Base-by-base conservation (phyloP, 2,113 vertebrate genomes). In the Cyanoramphus novaezelandiae region DNA sequence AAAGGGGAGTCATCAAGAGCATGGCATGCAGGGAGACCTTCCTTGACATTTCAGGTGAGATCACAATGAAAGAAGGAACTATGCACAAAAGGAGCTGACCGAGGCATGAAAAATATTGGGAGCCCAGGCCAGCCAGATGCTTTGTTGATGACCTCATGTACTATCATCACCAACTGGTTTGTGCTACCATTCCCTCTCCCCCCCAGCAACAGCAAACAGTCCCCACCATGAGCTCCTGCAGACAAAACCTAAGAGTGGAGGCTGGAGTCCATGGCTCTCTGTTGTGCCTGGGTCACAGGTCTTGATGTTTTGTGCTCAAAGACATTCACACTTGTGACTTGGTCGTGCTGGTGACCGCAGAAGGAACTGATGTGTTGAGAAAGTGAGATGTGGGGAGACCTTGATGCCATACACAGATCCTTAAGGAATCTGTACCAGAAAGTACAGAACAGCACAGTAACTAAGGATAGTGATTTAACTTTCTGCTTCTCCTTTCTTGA, bases 11-110 rank as follows among this genome's bases (percentile, higher is more conserved):
- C 8, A 3, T 24, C 1, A 3, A 64, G 39, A 29, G 15, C 28
- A 31, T 0, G 0, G 19, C 23, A 47, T 0, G 0, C 2, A 69
- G 18, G 17, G 13, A 74, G 7, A 83, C 31, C 5, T 24, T 50
- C 65, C 59, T 72, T 60, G 55, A 47, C 25, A 52, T 64, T 95
- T 82, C 77, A 89, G 65, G 72, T 90, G 31, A 39, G 35, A 41
- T 49, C 14, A 43, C 1, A 5, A 71, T 1, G 5, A 35, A 86
- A 60, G 13, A 72, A 72, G 43, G 43, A 80, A 29, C 20, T 50
- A 10, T 24, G 7, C 7, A 59, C 70, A 65, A 85, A 87, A 69
- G 37, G 27, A 65, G 10, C 17, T 62, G 49, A 62, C 28, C 25
- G 7, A 50, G 37, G 37, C 11, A 35, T 46, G 53, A 75, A 82